Percentiles rank a stretch among this genome's conserved stretches.
Evolutionary conservation across 92 coral and sea anemone genomes (phyloP).

Genomic region (Epizoanthus rinbou): DNA sequence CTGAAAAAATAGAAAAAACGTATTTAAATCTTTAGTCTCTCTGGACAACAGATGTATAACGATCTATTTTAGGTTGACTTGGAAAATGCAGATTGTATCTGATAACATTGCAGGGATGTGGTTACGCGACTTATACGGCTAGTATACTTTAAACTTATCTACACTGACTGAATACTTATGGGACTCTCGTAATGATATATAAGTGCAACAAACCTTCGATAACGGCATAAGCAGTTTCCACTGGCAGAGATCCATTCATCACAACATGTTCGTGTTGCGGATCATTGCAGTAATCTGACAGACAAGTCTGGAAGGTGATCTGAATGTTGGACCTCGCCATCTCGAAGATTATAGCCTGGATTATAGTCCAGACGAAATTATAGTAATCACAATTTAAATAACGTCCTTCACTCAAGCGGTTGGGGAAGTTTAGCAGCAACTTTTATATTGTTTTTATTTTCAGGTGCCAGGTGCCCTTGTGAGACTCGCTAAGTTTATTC

Average conservation of each 20-base stretch:
- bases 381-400: not conserved
- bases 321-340: constrained; percentile 26
- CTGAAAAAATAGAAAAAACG: too few relatives aligned
- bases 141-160: too few relatives aligned
- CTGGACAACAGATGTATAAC: too few relatives aligned
- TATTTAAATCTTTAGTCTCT: too few relatives aligned
- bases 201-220: constrained; percentile 24
- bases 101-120: too few relatives aligned
- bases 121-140: too few relatives aligned
- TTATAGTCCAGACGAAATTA: not conserved
- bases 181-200: not conserved
- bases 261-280: constrained; percentile 24
- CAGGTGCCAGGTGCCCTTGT: not conserved
- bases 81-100: too few relatives aligned
- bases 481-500: not conserved
- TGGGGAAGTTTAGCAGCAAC: not conserved
- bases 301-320: constrained; percentile 25
- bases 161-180: too few relatives aligned
- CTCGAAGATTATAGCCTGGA: not conserved
- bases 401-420: not conserved
- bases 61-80: too few relatives aligned
- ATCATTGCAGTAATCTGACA: not conserved
- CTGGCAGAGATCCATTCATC: constrained; percentile 17
- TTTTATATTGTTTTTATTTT: not conserved
- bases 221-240: constrained; percentile 26